Conservation (phyloP, 2,113 vertebrate species). For the Campylomormyrus numenius region DNA sequence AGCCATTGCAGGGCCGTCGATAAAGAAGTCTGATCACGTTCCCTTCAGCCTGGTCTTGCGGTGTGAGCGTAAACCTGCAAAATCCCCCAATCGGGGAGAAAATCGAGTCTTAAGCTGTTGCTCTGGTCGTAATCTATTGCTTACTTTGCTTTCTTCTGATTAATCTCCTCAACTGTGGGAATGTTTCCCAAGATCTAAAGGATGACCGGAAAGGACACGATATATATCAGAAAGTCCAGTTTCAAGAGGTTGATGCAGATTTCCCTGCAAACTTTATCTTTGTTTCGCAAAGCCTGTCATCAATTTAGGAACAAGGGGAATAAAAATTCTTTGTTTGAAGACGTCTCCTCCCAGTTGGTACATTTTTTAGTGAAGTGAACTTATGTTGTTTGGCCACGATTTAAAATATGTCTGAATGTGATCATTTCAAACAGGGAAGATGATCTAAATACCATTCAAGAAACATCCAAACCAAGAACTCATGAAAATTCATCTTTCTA, state of each 20-base stretch:
- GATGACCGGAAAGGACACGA: not conserved
- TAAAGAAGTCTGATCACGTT: not conserved
- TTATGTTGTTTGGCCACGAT: not conserved
- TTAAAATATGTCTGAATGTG: not conserved
- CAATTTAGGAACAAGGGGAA: constrained; percentile 30
- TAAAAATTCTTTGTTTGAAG: constrained; percentile 18
- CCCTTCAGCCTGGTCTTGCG: not conserved
- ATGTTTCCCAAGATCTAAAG: not conserved
- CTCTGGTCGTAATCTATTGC: not conserved
- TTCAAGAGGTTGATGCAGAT: constrained; percentile 16
- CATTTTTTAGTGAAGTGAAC: not conserved
- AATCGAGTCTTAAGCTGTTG: not conserved
- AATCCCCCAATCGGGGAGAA: not conserved
- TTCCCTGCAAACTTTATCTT: constrained; percentile 23
- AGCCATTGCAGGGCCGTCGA: not conserved
- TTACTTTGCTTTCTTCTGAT: constrained; percentile 35
- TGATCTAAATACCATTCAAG: constrained; percentile 26
- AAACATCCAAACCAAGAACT: constrained; percentile 27
- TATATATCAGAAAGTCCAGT: constrained; percentile 45
- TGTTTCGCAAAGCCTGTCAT: constrained; percentile 29
- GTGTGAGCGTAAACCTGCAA: not conserved
- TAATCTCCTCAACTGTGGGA: constrained; percentile 38
- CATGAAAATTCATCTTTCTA: constrained; percentile 5
- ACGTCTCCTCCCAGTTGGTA: not conserved
- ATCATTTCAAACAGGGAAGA: not conserved